phyloP scores from a whole-genome alignment of 2,888 invertebrate species.

The Cinara cedri region DNA sequence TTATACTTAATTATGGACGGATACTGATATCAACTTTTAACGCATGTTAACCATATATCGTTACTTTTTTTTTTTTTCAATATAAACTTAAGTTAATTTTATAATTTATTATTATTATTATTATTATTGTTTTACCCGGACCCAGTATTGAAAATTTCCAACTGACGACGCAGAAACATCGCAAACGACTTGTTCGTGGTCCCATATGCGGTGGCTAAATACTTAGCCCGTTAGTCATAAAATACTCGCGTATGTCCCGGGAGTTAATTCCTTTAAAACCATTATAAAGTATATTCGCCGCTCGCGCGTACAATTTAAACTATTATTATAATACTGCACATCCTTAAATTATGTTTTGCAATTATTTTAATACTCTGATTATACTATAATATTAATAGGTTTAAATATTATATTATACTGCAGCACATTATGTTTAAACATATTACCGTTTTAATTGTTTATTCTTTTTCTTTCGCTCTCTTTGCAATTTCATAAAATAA shows the following conservation, averaged over 20 bases:
- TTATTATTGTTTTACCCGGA: no score
- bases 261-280: constrained; percentile 50
- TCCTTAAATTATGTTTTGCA: constrained; percentile 41
- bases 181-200: no score
- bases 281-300: constrained; percentile 4
- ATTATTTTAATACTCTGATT: constrained; percentile 40
- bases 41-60: no score
- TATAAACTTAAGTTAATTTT: no score
- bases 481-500: background rate
- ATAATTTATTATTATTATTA: no score
- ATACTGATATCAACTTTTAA: no score
- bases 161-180: background rate
- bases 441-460: background rate
- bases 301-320: constrained; percentile 13
- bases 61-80: no score
- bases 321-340: constrained; percentile 15
- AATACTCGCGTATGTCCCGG: constrained; percentile 24
- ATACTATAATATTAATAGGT: constrained; percentile 4
- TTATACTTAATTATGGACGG: no score
- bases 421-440: background rate
- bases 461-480: background rate
- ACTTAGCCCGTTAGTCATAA: constrained; percentile 36
- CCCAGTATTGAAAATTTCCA: no score
- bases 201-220: constrained; percentile 32
- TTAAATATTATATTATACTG: background rate